A percentile compares a stretch with the other conserved stretches of the same genome.
These are phyloP conservation scores for Smutsia gigantea DNA, from an alignment of 2,797 vertebrate genomes.

Conservation along the genomic window DNA sequence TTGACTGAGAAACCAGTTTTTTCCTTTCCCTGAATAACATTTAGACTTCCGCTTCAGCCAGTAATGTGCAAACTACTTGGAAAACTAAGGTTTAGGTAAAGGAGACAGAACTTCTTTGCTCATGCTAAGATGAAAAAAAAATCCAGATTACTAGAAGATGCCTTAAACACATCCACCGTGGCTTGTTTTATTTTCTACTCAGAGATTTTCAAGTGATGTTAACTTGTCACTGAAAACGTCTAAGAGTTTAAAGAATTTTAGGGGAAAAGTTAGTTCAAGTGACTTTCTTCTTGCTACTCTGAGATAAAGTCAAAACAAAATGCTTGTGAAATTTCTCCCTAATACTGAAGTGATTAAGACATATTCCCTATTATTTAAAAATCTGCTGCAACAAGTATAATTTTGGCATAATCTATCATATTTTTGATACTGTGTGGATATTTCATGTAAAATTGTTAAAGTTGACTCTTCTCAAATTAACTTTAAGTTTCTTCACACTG, in stretches of 20 bases:
- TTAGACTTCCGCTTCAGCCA: neutral
- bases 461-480: neutral
- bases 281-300: neutral
- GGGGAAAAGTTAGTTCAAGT: neutral
- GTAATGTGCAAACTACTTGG: neutral
- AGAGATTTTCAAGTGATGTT: neutral
- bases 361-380: neutral
- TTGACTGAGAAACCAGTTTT: neutral
- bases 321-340: neutral
- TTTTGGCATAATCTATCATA: neutral
- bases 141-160: neutral
- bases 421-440: conserved; percentile 24
- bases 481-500: neutral
- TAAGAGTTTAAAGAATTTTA: neutral
- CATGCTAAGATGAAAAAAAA: neutral
- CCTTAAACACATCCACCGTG: neutral
- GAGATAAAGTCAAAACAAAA: neutral
- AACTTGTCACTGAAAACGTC: neutral
- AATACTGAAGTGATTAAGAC: neutral
- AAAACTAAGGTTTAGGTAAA: neutral
- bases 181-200: neutral
- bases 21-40: neutral
- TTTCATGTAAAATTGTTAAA: neutral
- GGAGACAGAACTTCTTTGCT: neutral
- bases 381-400: neutral